phyloP scores from a whole-genome alignment of 2,113 vertebrate species.

The Hydropotes inermis region DNA sequence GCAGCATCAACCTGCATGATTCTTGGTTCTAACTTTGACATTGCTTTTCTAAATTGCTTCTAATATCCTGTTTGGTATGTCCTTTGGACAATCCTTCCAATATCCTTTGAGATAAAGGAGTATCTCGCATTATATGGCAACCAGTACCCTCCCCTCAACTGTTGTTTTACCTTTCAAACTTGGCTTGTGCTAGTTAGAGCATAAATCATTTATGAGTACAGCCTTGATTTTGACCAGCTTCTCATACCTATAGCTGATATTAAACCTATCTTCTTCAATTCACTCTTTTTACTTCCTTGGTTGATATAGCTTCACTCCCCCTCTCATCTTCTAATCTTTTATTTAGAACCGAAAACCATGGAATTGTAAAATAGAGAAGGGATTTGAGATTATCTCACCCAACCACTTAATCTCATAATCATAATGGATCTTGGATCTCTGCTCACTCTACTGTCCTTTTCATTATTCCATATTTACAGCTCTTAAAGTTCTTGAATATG shows the following conservation, averaged over 20 bases:
- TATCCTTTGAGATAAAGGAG: neutral
- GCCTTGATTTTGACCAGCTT: neutral
- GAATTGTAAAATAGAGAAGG: neutral
- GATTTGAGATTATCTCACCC: neutral
- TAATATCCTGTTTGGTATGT: neutral
- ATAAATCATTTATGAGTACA: neutral
- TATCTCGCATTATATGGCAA: neutral
- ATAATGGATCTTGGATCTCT: neutral
- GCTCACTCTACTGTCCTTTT: neutral
- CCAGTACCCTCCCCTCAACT: neutral
- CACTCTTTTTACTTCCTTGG: neutral
- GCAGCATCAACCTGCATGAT: neutral
- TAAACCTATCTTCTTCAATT: neutral
- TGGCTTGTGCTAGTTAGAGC: neutral
- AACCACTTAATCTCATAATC: neutral
- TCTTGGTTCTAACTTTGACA: neutral
- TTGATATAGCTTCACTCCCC: neutral
- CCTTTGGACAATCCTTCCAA: neutral
- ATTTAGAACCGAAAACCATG: neutral
- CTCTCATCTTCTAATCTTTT: neutral
- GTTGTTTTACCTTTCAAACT: neutral
- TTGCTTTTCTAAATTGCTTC: neutral
- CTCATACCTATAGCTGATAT: neutral
- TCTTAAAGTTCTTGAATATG: neutral
- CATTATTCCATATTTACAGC: neutral